Percentiles rank a stretch among this genome's conserved stretches.
Conservation (phyloP, 2,113 vertebrate genomes). For the Salminus brasiliensis region DNA sequence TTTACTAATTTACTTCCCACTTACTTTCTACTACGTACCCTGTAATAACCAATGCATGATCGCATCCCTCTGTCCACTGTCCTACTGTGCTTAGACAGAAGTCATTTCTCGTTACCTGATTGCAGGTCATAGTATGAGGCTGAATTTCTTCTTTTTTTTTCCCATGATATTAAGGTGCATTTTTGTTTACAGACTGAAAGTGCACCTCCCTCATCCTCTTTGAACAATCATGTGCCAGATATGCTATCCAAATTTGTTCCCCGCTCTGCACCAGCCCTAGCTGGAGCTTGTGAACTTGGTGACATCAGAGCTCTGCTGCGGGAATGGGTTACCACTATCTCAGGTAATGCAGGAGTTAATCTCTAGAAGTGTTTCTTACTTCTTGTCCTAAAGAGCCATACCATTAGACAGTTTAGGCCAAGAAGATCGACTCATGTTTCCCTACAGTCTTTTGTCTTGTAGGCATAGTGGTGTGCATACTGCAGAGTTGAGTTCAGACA, state of each 20-base stretch:
- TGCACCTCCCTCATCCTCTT: constrained; percentile 74
- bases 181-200: constrained; percentile 75
- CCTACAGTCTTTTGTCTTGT: no score
- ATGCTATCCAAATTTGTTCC: constrained; percentile 50
- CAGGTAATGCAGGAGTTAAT: constrained; percentile 61
- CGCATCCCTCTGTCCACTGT: background rate
- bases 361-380: background rate
- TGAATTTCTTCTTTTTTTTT: background rate
- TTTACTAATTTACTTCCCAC: background rate
- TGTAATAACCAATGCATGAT: background rate
- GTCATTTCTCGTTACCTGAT: background rate
- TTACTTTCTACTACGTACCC: background rate
- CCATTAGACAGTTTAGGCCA: no score
- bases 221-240: constrained; percentile 59
- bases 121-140: no score
- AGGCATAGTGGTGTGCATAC: no score
- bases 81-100: background rate
- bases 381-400: background rate
- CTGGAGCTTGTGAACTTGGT: constrained; percentile 88
- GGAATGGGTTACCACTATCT: constrained; percentile 96
- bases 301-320: constrained; percentile 89
- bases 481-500: no score
- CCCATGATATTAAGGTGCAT: background rate
- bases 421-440: no score
- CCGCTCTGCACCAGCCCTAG: constrained; percentile 83